A percentile compares a stretch with the other conserved stretches of the same genome.
Conservation (phyloP, 92 coral and sea anemone genomes). For the Porites lobata region DNA sequence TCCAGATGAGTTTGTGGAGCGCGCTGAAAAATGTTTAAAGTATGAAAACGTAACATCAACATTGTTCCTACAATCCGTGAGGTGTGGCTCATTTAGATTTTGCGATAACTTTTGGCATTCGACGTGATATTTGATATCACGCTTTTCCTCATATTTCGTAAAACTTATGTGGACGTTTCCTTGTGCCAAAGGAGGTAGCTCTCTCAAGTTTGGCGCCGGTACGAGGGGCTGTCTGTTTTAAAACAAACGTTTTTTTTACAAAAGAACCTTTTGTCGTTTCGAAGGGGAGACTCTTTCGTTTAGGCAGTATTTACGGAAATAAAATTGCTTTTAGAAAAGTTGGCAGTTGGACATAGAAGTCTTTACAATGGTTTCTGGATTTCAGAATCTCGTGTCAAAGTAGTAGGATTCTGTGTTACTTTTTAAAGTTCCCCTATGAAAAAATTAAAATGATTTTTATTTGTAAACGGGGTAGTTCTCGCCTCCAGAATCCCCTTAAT, state of each 20-base stretch:
- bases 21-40: background rate
- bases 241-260: background rate
- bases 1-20: background rate
- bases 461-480: too few relatives aligned
- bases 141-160: background rate
- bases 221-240: background rate
- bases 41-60: background rate
- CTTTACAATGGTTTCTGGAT: too few relatives aligned
- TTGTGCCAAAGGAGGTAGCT: background rate
- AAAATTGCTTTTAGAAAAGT: too few relatives aligned
- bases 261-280: too few relatives aligned
- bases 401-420: too few relatives aligned
- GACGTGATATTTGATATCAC: constrained; percentile 3
- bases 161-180: background rate
- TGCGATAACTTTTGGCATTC: background rate
- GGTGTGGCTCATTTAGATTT: background rate
- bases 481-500: too few relatives aligned
- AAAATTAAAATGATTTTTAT: too few relatives aligned
- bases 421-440: too few relatives aligned
- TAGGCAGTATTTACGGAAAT: too few relatives aligned
- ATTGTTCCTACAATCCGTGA: background rate
- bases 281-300: too few relatives aligned
- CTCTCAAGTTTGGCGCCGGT: background rate
- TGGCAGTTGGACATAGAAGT: too few relatives aligned
- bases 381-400: too few relatives aligned